phyloP scores from a whole-genome alignment of 23 tunicate species.

The Aplidium turbinatum region DNA sequence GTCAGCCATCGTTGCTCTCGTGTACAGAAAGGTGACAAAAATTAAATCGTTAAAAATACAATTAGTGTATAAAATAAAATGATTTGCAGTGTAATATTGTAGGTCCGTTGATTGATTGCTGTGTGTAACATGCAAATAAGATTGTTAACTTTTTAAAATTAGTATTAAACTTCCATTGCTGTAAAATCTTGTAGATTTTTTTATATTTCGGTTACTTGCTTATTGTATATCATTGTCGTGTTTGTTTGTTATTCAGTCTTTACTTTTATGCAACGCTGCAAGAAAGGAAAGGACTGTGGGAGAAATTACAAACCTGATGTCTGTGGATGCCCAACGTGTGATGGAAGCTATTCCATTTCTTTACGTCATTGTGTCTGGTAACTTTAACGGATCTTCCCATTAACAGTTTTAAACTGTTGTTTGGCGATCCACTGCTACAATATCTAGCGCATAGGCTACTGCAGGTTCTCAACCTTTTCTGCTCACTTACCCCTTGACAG shows the following conservation, averaged over 20 bases:
- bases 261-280: constrained; percentile 76
- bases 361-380: constrained; percentile 88
- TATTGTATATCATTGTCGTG: too few species aligned
- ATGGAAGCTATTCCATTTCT: constrained; percentile 88
- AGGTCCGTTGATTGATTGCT: too few species aligned
- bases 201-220: too few species aligned
- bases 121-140: too few species aligned
- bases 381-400: neutral
- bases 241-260: constrained; percentile 48
- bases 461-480: too few species aligned
- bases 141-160: too few species aligned
- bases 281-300: constrained; percentile 89
- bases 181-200: too few species aligned
- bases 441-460: neutral
- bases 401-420: neutral
- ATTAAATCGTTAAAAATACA: neutral
- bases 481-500: too few species aligned
- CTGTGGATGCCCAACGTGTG: constrained; percentile 96
- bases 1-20: constrained; percentile 37
- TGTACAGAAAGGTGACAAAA: constrained; percentile 39
- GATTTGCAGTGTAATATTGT: too few species aligned
- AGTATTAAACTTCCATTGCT: too few species aligned
- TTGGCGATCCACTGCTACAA: neutral
- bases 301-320: constrained; percentile 93
- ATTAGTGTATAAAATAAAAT: too few species aligned